Base-by-base conservation (phyloP, 2,797 vertebrate species). In the Euphonia xanthogaster region DNA sequence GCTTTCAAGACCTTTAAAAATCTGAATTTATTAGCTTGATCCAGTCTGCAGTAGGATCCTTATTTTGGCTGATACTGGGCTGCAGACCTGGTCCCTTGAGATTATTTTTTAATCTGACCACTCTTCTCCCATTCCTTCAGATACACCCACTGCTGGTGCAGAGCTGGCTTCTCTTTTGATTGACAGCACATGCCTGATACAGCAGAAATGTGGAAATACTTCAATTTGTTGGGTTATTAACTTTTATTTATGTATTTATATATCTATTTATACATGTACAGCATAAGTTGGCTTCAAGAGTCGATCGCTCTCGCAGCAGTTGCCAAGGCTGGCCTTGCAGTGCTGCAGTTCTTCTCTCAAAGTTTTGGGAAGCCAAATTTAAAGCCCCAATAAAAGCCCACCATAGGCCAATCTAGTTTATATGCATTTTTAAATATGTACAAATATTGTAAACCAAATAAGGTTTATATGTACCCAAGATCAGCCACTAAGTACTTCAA, bases 401-500 rank as follows among this genome's bases (percentile, higher is more conserved):
- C 58, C 28, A 1, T 92, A 83, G 85, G 81, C 82, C 94, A 92
- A 90, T 96, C 93, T 97, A 97, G 94, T 92, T 94, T 83, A 90
- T 87, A 88, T 95, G 93, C 95, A 88, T 93, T 94, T 92, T 78
- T 95, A 98, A 97, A 97, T 97, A 95, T 90, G 93, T 94, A 97
- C 95, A 97, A 97, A 97, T 97, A 95, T 84, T 86, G 31, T 96
- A 97, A 97, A 97, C 96, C 65, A 76, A 96, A 85, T 93, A 96
- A 96, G 85, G 67, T 97, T 96, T 97, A 37, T 91, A 84, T 90
- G 93, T 94, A 96, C 96, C 88, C 86, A 96, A 94, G 94, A 94
- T 97, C 94, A 96, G 96, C 96, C 92, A 55, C 97, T 96, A 97
- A 97, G 97, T 97, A 97, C 92, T 97, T 97, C 97, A 97, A 97